Percentiles rank a stretch among this genome's conserved stretches.
phyloP scores from a whole-genome alignment of 1,140 invertebrate species.

The Heliconius congener region DNA sequence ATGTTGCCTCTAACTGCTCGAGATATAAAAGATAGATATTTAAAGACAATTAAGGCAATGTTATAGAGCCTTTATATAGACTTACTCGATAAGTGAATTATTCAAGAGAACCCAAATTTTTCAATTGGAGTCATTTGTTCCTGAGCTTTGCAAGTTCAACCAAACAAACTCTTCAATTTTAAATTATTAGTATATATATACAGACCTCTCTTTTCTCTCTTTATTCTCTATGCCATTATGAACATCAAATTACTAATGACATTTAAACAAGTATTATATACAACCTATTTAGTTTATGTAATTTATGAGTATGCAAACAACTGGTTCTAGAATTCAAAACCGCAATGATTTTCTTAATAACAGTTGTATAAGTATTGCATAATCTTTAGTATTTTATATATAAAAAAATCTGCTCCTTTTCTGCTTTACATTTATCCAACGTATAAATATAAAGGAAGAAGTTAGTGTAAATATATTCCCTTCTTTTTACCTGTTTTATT shows the following conservation, averaged over 20 bases:
- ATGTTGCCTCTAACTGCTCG: too few relatives aligned
- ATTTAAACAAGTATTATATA: not conserved
- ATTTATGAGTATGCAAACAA: conserved; percentile 10
- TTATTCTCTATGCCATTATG: not conserved
- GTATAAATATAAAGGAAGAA: not conserved
- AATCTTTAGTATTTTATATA: not conserved
- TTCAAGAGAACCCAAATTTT: too few relatives aligned
- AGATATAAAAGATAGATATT: too few relatives aligned
- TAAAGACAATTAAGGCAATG: too few relatives aligned
- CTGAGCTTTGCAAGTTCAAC: too few relatives aligned
- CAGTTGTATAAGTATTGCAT: not conserved
- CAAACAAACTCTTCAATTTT: too few relatives aligned
- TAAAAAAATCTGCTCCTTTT: not conserved
- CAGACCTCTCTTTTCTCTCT: not conserved
- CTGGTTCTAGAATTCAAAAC: conserved; percentile 12
- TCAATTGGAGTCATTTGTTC: too few relatives aligned
- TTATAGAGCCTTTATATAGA: too few relatives aligned
- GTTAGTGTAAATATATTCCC: not conserved
- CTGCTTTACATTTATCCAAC: not conserved
- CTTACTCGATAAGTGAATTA: too few relatives aligned
- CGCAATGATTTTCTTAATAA: conserved; percentile 13
- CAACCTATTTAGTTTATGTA: conserved; percentile 8
- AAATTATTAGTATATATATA: too few relatives aligned
- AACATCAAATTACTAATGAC: not conserved
- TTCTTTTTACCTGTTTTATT: not conserved